Evolutionary conservation across 2,888 invertebrate species (phyloP).

Genomic region (Hymenopus coronatus): DNA sequence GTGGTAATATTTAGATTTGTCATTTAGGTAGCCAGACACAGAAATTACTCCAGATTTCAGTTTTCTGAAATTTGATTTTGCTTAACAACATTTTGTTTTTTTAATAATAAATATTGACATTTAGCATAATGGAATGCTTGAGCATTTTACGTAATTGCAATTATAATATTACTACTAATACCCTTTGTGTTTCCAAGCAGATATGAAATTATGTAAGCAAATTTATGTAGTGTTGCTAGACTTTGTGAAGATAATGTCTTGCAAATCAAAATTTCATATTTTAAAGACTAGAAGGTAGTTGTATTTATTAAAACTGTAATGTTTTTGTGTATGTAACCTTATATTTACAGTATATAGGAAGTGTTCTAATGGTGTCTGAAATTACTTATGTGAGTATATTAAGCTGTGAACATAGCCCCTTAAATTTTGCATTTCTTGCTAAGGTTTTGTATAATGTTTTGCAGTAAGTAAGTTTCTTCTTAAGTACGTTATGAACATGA

Average conservation of each 20-base stretch:
- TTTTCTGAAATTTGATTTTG: no score
- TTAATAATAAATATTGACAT: no score
- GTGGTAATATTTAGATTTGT: no score
- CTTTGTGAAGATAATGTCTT: not conserved
- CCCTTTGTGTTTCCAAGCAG: no score
- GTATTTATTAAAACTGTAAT: not conserved
- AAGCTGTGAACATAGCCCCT: not conserved
- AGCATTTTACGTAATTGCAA: no score
- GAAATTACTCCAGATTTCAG: no score
- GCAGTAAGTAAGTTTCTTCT: not conserved
- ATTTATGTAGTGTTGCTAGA: not conserved
- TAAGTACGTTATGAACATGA: not conserved
- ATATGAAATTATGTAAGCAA: no score
- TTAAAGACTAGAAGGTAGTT: no score
- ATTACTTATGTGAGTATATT: not conserved
- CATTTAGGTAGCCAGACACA: no score
- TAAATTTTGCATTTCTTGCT: not conserved
- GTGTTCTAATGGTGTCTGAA: not conserved
- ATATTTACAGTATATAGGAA: not conserved
- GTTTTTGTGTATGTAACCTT: not conserved
- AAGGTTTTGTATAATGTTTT: not conserved
- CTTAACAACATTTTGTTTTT: no score
- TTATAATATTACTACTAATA: no score
- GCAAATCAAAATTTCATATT: not conserved
- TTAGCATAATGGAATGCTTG: no score